These are phyloP conservation scores for Spatulosminthurus flaviceps DNA, from an alignment of 2,888 invertebrate species.

Conservation along the genomic window DNA sequence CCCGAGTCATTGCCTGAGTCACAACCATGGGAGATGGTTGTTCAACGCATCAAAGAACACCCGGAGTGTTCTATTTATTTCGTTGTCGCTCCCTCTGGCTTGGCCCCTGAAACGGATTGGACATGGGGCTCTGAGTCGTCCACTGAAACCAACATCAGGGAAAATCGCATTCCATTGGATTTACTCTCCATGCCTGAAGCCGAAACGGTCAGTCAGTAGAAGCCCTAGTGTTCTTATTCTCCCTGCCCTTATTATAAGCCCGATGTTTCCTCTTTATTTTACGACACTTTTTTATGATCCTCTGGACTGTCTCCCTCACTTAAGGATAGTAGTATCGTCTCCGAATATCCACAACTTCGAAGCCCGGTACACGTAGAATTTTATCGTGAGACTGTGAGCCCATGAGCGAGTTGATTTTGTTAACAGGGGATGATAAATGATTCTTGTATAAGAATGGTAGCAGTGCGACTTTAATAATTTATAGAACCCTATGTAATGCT, in stretches of 20 bases:
- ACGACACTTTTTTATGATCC: slow-evolving; percentile 40
- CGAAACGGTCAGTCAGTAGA: slow-evolving; percentile 72
- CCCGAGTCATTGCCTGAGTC: slow-evolving; percentile 72
- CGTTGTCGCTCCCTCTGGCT: slow-evolving; percentile 75
- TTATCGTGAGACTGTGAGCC: background rate
- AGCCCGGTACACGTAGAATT: background rate
- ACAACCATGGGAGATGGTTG: slow-evolving; percentile 75
- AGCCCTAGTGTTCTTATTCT: background rate
- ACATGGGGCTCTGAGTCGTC: slow-evolving; percentile 71
- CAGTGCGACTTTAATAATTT: too few species aligned
- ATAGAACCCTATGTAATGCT: too few species aligned
- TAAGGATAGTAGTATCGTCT: slow-evolving; percentile 4
- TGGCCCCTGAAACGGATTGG: slow-evolving; percentile 70
- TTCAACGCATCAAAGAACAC: slow-evolving; percentile 85
- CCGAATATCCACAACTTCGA: background rate
- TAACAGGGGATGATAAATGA: too few species aligned
- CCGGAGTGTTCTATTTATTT: slow-evolving; percentile 95
- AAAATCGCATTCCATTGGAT: slow-evolving; percentile 90
- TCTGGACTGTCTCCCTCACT: background rate
- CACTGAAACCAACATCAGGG: slow-evolving; percentile 75
- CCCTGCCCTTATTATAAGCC: background rate
- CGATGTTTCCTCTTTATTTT: slow-evolving; percentile 43
- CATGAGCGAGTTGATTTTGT: too few species aligned
- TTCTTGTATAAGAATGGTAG: too few species aligned
- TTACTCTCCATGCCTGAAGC: slow-evolving; percentile 90